Conservation (phyloP, 2,888 invertebrate genomes). For the Eristalis arbustorum region DNA sequence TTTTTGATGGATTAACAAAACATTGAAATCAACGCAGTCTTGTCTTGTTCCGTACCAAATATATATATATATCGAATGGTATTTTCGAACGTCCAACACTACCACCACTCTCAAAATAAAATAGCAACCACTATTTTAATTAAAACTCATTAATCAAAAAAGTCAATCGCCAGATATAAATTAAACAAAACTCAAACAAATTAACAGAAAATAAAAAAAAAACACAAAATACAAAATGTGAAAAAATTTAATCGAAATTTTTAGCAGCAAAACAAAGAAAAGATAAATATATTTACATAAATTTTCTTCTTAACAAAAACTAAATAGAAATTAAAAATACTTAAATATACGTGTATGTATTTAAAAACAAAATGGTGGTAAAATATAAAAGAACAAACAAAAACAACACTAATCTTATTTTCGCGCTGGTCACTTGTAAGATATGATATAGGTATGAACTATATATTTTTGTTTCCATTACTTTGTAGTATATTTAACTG, state of each 20-base stretch:
- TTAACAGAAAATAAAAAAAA: neutral
- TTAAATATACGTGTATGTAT: conserved; percentile 18
- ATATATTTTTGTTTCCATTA: conserved; percentile 45
- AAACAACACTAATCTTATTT: conserved; percentile 42
- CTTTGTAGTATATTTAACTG: conserved; percentile 45
- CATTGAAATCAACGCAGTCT: neutral
- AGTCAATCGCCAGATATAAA: conserved; percentile 37
- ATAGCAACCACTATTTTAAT: conserved; percentile 54
- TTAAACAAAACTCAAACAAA: neutral
- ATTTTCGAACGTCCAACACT: conserved; percentile 63
- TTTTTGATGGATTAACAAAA: neutral
- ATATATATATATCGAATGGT: conserved; percentile 54
- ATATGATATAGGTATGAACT: conserved; percentile 55
- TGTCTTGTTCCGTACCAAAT: conserved; percentile 37
- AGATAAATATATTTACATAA: conserved; percentile 53
- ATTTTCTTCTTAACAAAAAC: conserved; percentile 54
- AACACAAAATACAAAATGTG: neutral
- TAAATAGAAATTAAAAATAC: conserved; percentile 10
- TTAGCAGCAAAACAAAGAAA: conserved; percentile 34
- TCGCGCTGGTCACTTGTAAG: conserved; percentile 69
- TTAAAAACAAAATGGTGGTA: conserved; percentile 1
- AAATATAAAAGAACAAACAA: conserved; percentile 16
- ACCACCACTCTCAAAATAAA: conserved; percentile 51
- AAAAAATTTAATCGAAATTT: conserved; percentile 30
- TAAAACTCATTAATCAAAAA: conserved; percentile 50